phyloP scores from a whole-genome alignment of 2,797 vertebrate genomes.

The Hipposideros larvatus region DNA sequence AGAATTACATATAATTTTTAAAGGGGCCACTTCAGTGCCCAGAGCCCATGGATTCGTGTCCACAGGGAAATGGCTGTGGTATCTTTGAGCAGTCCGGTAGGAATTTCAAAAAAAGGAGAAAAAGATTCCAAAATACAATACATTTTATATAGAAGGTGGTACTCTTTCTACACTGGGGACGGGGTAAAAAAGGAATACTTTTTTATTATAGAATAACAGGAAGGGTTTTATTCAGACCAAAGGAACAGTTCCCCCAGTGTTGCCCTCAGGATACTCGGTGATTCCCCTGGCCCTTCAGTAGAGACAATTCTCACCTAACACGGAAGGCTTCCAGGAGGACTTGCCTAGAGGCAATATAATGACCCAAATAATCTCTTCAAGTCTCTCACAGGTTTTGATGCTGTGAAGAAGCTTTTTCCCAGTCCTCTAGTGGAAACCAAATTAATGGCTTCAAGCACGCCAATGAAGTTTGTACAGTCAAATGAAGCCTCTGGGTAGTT shows the following conservation, averaged over 20 bases:
- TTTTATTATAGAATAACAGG: neutral
- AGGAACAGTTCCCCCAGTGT: neutral
- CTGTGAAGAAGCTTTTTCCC: neutral
- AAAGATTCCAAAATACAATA: neutral
- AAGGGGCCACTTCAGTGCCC: slow-evolving; percentile 72
- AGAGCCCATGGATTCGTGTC: slow-evolving; percentile 60
- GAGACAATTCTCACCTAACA: neutral
- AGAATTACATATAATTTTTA: slow-evolving; percentile 79
- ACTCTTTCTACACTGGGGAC: neutral
- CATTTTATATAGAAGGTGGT: slow-evolving; percentile 13
- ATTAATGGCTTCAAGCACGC: neutral
- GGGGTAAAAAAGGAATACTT: neutral
- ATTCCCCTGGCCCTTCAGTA: neutral
- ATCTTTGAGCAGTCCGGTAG: neutral
- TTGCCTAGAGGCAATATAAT: neutral
- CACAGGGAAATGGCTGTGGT: neutral
- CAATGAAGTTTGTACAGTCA: neutral
- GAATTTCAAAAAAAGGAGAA: neutral
- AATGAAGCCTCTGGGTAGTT: neutral
- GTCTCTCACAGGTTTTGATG: slow-evolving; percentile 29
- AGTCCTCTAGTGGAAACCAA: neutral
- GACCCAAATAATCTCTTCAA: slow-evolving; percentile 1
- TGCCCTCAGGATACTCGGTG: neutral
- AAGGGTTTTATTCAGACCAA: slow-evolving; percentile 18
- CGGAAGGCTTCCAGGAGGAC: neutral